These are phyloP conservation scores for Drosophila triauraria DNA, from an alignment of 1,140 invertebrate species.

Conservation along the genomic window DNA sequence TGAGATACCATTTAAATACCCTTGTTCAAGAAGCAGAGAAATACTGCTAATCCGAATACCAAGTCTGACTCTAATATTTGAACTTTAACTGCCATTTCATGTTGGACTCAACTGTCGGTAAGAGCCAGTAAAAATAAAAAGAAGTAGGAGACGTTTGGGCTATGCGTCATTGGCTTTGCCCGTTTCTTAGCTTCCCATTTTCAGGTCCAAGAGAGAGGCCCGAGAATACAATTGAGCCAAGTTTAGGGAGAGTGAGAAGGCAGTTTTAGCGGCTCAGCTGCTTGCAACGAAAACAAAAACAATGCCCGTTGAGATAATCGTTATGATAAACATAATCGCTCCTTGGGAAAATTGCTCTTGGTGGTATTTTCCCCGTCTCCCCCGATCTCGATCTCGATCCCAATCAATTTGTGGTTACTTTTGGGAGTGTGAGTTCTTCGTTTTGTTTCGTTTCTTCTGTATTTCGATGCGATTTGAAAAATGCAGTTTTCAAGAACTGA, in stretches of 20 bases:
- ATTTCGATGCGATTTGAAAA: conserved; percentile 30
- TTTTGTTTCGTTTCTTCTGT: background rate
- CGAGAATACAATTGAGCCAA: conserved; percentile 35
- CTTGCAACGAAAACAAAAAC: conserved; percentile 61
- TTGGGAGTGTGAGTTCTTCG: background rate
- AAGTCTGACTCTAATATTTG: background rate
- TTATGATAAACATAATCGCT: conserved; percentile 74
- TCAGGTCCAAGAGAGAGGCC: conserved; percentile 24
- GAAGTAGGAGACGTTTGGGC: conserved; percentile 36
- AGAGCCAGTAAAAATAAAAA: conserved; percentile 8
- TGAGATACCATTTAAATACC: background rate
- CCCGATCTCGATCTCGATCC: conserved; percentile 4
- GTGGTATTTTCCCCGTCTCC: conserved; percentile 26
- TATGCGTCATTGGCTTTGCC: conserved; percentile 57
- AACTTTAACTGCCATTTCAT: background rate
- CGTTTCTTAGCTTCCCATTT: conserved; percentile 8
- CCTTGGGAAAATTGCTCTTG: conserved; percentile 45
- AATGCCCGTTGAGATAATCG: conserved; percentile 56
- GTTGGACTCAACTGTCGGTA: background rate
- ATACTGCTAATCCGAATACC: background rate
- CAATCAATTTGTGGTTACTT: conserved; percentile 41
- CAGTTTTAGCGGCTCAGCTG: conserved; percentile 35
- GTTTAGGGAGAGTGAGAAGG: conserved; percentile 22
- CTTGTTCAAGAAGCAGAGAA: background rate
- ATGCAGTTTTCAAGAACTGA: conserved; percentile 43